Evolutionary conservation across 2,113 vertebrate species (phyloP).

Genomic region (Brachypteracias leptosomus): DNA sequence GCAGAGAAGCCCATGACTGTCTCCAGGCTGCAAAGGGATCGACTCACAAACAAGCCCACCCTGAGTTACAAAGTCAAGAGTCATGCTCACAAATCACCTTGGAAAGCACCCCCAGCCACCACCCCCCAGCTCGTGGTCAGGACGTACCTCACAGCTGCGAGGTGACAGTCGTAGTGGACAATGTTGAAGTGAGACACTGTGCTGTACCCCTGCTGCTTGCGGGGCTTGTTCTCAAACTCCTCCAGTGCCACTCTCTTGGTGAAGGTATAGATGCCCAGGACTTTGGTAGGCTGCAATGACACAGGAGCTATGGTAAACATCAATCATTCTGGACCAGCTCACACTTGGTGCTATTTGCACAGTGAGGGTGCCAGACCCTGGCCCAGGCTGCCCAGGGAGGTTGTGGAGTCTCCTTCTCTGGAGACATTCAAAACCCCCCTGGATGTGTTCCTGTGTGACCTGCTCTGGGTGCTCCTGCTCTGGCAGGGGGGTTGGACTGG

Average conservation of each 20-base stretch:
- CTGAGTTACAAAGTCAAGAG: neutral
- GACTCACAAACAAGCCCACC: neutral
- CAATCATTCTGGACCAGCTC: neutral
- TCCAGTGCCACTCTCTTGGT: slow-evolving; percentile 95
- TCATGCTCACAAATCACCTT: fast-evolving
- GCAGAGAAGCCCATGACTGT: neutral
- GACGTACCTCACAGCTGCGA: slow-evolving; percentile 91
- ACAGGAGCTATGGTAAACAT: neutral
- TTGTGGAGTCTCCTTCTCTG: too few relatives aligned
- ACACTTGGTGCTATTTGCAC: neutral
- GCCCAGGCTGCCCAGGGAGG: too few relatives aligned
- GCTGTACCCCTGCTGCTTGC: slow-evolving; percentile 98
- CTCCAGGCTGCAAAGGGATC: neutral
- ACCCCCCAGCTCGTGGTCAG: fast-evolving
- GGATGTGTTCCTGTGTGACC: too few relatives aligned
- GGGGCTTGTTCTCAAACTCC: slow-evolving; percentile 95
- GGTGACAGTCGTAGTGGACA: slow-evolving; percentile 98
- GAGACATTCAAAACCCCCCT: too few relatives aligned
- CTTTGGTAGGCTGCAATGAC: slow-evolving; percentile 88
- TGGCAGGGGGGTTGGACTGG: too few relatives aligned
- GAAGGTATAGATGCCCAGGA: slow-evolving; percentile 97
- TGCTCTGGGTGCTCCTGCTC: too few relatives aligned
- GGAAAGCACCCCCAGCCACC: neutral
- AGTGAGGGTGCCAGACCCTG: too few relatives aligned
- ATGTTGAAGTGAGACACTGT: slow-evolving; percentile 99